Conservation (phyloP, 1,140 invertebrate genomes). For the Onthophagus taurus region DNA sequence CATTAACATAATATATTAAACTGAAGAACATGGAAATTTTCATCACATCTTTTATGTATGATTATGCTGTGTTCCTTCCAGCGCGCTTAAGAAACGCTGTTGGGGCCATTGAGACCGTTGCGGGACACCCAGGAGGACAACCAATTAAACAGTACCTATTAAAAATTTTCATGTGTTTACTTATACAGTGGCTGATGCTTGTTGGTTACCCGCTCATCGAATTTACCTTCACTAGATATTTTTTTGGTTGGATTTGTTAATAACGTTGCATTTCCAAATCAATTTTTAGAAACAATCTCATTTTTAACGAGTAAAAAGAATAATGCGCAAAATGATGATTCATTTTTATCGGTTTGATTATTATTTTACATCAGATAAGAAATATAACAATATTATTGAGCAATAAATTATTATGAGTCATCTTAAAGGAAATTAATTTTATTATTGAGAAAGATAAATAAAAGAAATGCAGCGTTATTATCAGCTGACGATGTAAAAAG, state of each 20-base stretch:
- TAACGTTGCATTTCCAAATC: slow-evolving; percentile 18
- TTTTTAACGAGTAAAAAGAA: too few relatives aligned
- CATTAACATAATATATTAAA: too few relatives aligned
- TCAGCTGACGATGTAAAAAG: slow-evolving; percentile 37
- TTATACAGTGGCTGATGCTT: slow-evolving; percentile 32
- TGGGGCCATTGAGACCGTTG: slow-evolving; percentile 11
- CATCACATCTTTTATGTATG: too few relatives aligned
- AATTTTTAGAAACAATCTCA: too few relatives aligned
- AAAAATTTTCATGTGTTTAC: slow-evolving; percentile 30
- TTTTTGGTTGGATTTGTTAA: slow-evolving; percentile 24
- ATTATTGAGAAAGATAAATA: background rate
- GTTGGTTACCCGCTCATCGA: slow-evolving; percentile 29
- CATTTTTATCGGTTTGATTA: too few relatives aligned
- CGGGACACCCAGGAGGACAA: slow-evolving; percentile 9
- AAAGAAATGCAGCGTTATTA: slow-evolving; percentile 19
- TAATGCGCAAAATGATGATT: too few relatives aligned
- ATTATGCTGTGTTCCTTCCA: slow-evolving; percentile 26
- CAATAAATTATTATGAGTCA: too few relatives aligned
- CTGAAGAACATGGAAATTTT: too few relatives aligned
- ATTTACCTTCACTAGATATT: slow-evolving; percentile 28
- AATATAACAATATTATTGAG: too few relatives aligned
- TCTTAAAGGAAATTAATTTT: too few relatives aligned
- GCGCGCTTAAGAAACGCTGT: slow-evolving; percentile 16
- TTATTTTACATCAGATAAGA: too few relatives aligned
- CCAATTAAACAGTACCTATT: slow-evolving; percentile 29